Base-by-base conservation (phyloP, 2,888 invertebrate species). In the Melinopterus prodromus region DNA sequence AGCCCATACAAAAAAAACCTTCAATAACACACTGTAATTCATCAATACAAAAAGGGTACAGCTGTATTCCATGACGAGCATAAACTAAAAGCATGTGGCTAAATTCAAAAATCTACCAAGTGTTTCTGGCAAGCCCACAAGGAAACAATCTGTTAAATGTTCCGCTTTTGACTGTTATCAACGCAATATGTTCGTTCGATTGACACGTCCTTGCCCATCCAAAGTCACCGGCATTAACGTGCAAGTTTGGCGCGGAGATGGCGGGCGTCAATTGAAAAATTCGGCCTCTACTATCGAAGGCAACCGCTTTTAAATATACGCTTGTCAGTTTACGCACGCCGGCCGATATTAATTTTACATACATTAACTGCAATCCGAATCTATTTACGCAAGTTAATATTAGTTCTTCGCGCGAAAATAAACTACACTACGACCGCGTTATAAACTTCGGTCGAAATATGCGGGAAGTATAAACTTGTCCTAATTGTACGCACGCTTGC, bases 201-300 rank as follows among this genome's bases (percentile, higher is more conserved):
- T 53, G 53, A 53, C 53, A 12, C 12, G 53, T 53, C 53, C 53
- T 53, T 53, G 12, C 53, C 7, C 53, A 53, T 7, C 53, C 53
- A 53, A 53, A 53, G 53, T 53, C 53, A 4, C 12, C 53, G 53
- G 53, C 1, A 53, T 53, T 53, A 53, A 53, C 5, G 53, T 53
- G 12, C 53, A 53, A 53, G 1, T 53, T 53, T 4, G 53, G 53
- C 53, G n/a, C 53, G 53, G 53, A 26, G 9, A 53, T 53, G 53
- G 53, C 53, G 53, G 53, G 53, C 53, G 53, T 53, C 53, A 53
- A 53, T 53, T 53, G 53, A 53, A 53, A 53, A 53, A 53, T 53
- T 7, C 12, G 53, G 53, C 53, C 53, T 53, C 12, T 53, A 53
- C 53, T 53, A 53, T 53, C 53, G 53, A 53, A 53, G 53, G 53